Evolutionary conservation across 2,113 vertebrate species (phyloP).

Genomic region (Entomyzon cyanotis): DNA sequence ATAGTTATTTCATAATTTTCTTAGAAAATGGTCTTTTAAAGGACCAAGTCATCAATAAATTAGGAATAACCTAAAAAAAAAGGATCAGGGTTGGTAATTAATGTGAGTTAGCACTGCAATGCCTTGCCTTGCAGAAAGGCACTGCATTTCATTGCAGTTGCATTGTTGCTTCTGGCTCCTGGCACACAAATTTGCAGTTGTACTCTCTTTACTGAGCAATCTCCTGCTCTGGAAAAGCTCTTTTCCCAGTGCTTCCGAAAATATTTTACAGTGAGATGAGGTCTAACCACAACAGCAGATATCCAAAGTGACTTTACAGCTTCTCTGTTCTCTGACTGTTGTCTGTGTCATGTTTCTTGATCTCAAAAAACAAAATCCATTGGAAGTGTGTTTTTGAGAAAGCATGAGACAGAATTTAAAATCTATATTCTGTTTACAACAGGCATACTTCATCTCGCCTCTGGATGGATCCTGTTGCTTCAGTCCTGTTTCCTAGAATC

Average conservation of each 20-base stretch:
- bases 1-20: not conserved
- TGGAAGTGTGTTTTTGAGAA: not conserved
- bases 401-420: not conserved
- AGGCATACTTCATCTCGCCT: slow-evolving; percentile 61
- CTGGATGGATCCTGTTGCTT: slow-evolving; percentile 65
- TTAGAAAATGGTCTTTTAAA: not conserved
- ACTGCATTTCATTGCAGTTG: not conserved
- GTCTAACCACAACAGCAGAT: not conserved
- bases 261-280: not conserved
- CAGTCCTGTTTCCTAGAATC: slow-evolving; percentile 68
- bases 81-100: not conserved
- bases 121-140: not conserved
- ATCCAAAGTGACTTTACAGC: not conserved
- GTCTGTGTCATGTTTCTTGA: not conserved
- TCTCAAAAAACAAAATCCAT: not conserved
- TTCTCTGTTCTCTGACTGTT: not conserved
- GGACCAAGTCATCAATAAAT: not conserved
- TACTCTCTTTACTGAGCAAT: not conserved
- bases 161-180: not conserved
- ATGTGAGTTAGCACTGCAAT: not conserved
- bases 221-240: not conserved
- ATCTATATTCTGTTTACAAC: not conserved
- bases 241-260: not conserved
- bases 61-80: not conserved
- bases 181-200: not conserved